Percentiles rank a stretch among this genome's conserved stretches.
phyloP scores from a whole-genome alignment of 1,140 invertebrate genomes.

The Orius insidiosus region DNA sequence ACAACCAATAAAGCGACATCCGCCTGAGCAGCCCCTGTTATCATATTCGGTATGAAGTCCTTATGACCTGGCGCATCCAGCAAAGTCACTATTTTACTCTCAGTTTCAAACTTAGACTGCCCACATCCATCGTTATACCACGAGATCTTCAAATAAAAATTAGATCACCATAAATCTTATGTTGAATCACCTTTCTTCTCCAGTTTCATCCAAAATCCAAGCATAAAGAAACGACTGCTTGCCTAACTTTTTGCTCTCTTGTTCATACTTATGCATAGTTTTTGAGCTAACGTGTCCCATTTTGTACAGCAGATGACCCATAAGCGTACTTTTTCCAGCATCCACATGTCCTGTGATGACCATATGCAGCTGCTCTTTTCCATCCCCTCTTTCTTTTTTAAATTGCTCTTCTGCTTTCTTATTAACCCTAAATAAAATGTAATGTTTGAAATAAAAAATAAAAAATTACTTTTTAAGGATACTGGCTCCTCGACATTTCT shows the following conservation, averaged over 20 bases:
- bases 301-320: slow-evolving; percentile 84
- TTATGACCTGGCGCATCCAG: slow-evolving; percentile 96
- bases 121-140: slow-evolving; percentile 95
- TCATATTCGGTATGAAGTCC: slow-evolving; percentile 99
- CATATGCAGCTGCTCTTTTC: slow-evolving; percentile 79
- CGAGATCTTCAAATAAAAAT: slow-evolving; percentile 29
- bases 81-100: slow-evolving; percentile 58
- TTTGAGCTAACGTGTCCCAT: slow-evolving; percentile 80
- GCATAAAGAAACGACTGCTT: slow-evolving; percentile 98
- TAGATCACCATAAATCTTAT: not conserved
- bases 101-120: slow-evolving; percentile 84
- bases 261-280: slow-evolving; percentile 92
- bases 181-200: slow-evolving; percentile 69
- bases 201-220: slow-evolving; percentile 98
- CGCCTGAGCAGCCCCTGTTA: slow-evolving; percentile 84
- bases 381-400: slow-evolving; percentile 48
- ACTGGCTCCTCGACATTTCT: not conserved
- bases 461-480: not conserved
- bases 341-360: slow-evolving; percentile 98
- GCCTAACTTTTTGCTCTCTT: slow-evolving; percentile 92
- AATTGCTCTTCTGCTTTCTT: slow-evolving; percentile 32
- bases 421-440: slow-evolving; percentile 13
- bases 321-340: slow-evolving; percentile 95
- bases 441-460: too few species aligned
- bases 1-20: slow-evolving; percentile 93